Conservation (phyloP, 2,888 invertebrate genomes). For the Rhaphigaster nebulosa region DNA sequence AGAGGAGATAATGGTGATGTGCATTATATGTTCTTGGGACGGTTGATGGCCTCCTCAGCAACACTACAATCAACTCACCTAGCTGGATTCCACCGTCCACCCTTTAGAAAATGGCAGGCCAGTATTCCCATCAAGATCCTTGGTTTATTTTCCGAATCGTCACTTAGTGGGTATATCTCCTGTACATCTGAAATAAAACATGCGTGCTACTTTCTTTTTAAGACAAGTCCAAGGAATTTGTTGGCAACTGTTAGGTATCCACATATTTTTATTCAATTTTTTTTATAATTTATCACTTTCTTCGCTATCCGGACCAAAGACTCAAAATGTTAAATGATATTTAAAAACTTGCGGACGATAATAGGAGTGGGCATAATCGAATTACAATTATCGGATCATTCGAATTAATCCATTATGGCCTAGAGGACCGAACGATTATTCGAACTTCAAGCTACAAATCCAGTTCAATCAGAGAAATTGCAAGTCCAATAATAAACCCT, state of each 20-base stretch:
- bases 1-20: slow-evolving; percentile 25
- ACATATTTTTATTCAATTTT: too few relatives aligned
- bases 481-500: too few relatives aligned
- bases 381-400: too few relatives aligned
- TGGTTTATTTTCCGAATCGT: neutral
- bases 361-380: too few relatives aligned
- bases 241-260: neutral
- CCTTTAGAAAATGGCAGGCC: neutral
- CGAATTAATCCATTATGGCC: too few relatives aligned
- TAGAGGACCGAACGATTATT: too few relatives aligned
- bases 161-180: neutral
- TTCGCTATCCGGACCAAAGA: too few relatives aligned
- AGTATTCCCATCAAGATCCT: neutral
- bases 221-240: neutral
- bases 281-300: too few relatives aligned
- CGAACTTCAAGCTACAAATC: too few relatives aligned
- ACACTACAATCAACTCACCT: neutral
- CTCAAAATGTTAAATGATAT: too few relatives aligned
- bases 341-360: too few relatives aligned
- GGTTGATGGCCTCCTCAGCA: neutral
- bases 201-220: neutral
- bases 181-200: neutral
- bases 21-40: neutral
- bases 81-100: neutral
- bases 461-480: too few relatives aligned